Evolutionary conservation across 2,113 vertebrate species (phyloP).

Genomic region (Silurus meridionalis): DNA sequence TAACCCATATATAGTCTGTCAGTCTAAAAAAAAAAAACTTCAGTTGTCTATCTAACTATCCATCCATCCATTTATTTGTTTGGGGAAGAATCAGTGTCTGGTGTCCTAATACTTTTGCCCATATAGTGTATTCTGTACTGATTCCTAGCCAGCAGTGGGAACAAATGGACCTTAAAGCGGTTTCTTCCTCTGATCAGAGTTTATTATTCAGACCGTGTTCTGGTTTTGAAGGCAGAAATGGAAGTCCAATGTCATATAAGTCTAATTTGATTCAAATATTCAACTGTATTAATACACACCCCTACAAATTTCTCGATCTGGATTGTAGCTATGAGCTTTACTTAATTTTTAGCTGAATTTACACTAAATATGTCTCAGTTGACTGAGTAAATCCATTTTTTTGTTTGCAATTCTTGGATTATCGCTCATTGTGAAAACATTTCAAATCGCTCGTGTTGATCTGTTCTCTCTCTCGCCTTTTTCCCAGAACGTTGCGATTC

Average conservation of each 20-base stretch:
- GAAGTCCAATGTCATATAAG: background rate
- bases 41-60: no score
- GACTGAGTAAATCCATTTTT: background rate
- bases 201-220: background rate
- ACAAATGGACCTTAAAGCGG: no score
- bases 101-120: no score
- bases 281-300: background rate
- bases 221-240: background rate
- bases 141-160: no score
- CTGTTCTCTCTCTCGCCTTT: background rate
- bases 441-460: background rate
- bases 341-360: background rate
- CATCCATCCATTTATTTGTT: no score
- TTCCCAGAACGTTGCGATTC: slow-evolving; percentile 72
- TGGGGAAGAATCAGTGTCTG: no score
- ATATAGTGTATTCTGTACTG: no score
- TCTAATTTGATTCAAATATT: background rate
- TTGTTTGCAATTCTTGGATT: background rate
- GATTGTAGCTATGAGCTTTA: background rate
- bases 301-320: no score
- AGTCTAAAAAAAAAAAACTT: no score
- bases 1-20: no score
- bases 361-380: background rate
- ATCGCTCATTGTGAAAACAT: background rate
- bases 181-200: background rate